Evolutionary conservation across 2,888 invertebrate genomes (phyloP).

Genomic region (Cremastobaeus sp.): DNA sequence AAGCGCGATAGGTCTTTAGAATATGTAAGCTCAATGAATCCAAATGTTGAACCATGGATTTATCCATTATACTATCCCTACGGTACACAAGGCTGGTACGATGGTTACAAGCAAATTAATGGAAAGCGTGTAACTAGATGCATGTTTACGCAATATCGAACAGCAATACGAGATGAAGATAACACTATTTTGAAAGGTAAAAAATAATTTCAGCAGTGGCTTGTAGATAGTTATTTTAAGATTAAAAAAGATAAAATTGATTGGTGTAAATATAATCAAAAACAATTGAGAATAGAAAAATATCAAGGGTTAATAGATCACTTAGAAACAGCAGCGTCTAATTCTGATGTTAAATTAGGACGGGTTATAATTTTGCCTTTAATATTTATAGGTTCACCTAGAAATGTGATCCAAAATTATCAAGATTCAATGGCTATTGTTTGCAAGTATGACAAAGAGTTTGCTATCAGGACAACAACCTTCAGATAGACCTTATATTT

Average conservation of each 20-base stretch:
- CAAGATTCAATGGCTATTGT: too few species aligned
- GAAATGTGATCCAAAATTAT: conserved; percentile 34
- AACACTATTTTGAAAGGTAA: conserved; percentile 15
- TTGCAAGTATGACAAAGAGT: too few species aligned
- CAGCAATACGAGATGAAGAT: conserved; percentile 8
- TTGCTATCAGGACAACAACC: too few species aligned
- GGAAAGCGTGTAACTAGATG: conserved; percentile 1
- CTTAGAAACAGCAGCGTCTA: conserved; percentile 10
- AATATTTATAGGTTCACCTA: conserved; percentile 15
- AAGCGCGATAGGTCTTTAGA: too few species aligned
- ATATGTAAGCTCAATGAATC: too few species aligned
- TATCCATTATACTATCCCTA: too few species aligned
- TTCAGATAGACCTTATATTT: too few species aligned
- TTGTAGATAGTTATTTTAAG: too few species aligned
- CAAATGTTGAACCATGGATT: too few species aligned
- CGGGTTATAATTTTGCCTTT: conserved; percentile 14
- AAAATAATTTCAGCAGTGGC: conserved; percentile 16
- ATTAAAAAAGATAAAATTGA: conserved; percentile 52
- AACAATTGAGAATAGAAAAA: conserved; percentile 2
- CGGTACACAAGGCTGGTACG: conserved; percentile 25
- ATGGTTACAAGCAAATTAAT: neutral
- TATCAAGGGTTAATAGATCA: too few species aligned
- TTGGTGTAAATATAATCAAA: conserved; percentile 16
- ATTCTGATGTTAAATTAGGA: neutral
- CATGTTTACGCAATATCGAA: neutral